A percentile compares a stretch with the other conserved stretches of the same genome.
Conservation (phyloP, 1,140 invertebrate species). For the Dufourea novaeangliae region DNA sequence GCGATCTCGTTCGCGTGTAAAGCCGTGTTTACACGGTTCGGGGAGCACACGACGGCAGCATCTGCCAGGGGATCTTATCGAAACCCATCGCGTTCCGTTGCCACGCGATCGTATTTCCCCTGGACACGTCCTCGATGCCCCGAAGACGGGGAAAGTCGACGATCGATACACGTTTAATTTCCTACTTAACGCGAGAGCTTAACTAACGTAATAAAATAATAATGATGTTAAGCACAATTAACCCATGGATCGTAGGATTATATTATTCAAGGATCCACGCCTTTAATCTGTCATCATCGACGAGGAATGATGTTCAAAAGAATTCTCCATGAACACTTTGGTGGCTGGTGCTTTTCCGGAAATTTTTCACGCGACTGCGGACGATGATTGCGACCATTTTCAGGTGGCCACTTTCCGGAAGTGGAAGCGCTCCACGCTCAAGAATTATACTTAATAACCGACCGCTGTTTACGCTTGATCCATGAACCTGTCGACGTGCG, state of each 20-base stretch:
- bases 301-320: background rate
- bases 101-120: conserved; percentile 41
- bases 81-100: conserved; percentile 54
- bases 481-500: conserved; percentile 2
- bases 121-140: background rate
- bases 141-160: conserved; percentile 23
- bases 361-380: conserved; percentile 14
- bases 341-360: background rate
- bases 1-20: conserved; percentile 71
- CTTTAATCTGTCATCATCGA: background rate
- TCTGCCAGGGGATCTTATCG: conserved; percentile 69
- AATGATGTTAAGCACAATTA: too few relatives aligned
- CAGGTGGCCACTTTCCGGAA: conserved; percentile 19
- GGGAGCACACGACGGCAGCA: conserved; percentile 63
- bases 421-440: background rate
- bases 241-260: background rate
- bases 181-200: too few relatives aligned
- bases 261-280: background rate
- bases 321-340: too few relatives aligned
- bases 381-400: conserved; percentile 13
- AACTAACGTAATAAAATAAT: too few relatives aligned
- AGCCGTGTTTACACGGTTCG: conserved; percentile 75
- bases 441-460: conserved; percentile 17
- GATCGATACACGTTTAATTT: conserved; percentile 2
- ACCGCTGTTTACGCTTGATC: conserved; percentile 5